Percentiles rank a stretch among this genome's conserved stretches.
Conservation (phyloP, 2,797 vertebrate genomes). For the Champsocephalus esox region DNA sequence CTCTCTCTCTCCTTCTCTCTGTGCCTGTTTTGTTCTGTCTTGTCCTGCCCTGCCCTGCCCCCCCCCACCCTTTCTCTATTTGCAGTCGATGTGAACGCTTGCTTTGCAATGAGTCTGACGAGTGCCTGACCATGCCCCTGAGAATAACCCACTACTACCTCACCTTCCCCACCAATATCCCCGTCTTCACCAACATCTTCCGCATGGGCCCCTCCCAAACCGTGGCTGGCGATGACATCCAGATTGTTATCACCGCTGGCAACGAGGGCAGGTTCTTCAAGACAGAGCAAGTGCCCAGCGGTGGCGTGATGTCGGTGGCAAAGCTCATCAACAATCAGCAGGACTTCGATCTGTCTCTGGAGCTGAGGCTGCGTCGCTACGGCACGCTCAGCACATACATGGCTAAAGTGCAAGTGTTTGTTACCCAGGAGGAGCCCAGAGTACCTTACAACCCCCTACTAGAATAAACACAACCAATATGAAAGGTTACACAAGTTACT, state of each 20-base stretch:
- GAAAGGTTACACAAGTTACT: constrained; percentile 1
- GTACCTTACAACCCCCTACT: constrained; percentile 63
- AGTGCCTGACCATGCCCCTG: constrained; percentile 95
- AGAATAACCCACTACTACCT: constrained; percentile 99
- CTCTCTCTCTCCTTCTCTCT: constrained; percentile 67
- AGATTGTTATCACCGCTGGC: constrained; percentile 91
- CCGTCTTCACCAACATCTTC: constrained; percentile 94
- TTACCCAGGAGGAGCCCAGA: constrained; percentile 87
- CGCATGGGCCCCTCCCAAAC: constrained; percentile 95
- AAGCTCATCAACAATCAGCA: constrained; percentile 87
- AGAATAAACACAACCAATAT: constrained; percentile 56
- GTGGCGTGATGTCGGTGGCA: constrained; percentile 91
- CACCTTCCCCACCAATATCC: constrained; percentile 98
- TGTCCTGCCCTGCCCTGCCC: constrained; percentile 18
- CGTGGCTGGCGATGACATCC: constrained; percentile 91
- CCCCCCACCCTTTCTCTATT: constrained; percentile 68
- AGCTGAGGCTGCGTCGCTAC: constrained; percentile 91
- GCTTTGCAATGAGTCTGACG: constrained; percentile 95
- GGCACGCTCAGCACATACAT: constrained; percentile 89
- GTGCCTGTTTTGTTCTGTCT: constrained; percentile 72
- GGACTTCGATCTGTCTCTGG: constrained; percentile 93
- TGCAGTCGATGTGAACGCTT: constrained; percentile 99
- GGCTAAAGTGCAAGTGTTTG: constrained; percentile 94
- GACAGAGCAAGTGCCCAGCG: constrained; percentile 85
- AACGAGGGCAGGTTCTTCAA: constrained; percentile 93